Evolutionary conservation across 2,797 vertebrate species (phyloP), one percentile per base, ranked within the genome.

Genomic region (Dermochelys coriacea): DNA sequence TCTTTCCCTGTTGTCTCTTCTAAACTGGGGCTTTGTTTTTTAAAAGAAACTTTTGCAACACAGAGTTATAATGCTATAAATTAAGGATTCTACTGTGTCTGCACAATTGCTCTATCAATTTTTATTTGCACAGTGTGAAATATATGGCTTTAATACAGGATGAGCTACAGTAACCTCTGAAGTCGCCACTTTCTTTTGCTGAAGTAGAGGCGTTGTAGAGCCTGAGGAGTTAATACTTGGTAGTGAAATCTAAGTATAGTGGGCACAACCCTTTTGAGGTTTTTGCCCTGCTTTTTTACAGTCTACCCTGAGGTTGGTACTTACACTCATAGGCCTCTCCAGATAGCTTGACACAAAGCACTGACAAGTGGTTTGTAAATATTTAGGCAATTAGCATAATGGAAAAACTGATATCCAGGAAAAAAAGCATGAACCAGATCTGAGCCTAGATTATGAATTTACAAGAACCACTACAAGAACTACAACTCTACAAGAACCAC

Each of bases 21-120:
- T 75, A 80, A 23, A 12, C 61, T 59, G 15, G 14, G 9, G 47
- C 54, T 84, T 4, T 27, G 75, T 49, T 91, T 78, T 61, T 61
- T 41, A 41, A 25, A 71, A 68, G 84, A 82, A 89, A 54, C 1
- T 21, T 82, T 45, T 79, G 7, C 12, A 84, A 79, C 49, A 89
- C 45, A 18, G 6, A 93, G 78, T 37, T 79, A 52, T 18, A 77
- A 77, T 31, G 74, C 74, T 49, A 49, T 29, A 77, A 29, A 37
- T 71, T 71, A 45, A 3, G 0, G 52, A 83, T 19, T 45, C 4
- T 0, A 0, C 37, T 61, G 64, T 41, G 37, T 8, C 12, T 47
- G 31, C 25, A 64, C n/a, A 68, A 11, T 8, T 91, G 87, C 49
- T 84, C 8, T 23, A 80, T 18, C 2, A 37, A 21, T 3, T 9